Base-by-base conservation (phyloP, 2,888 invertebrate species). In the Nesidiocoris tenuis region DNA sequence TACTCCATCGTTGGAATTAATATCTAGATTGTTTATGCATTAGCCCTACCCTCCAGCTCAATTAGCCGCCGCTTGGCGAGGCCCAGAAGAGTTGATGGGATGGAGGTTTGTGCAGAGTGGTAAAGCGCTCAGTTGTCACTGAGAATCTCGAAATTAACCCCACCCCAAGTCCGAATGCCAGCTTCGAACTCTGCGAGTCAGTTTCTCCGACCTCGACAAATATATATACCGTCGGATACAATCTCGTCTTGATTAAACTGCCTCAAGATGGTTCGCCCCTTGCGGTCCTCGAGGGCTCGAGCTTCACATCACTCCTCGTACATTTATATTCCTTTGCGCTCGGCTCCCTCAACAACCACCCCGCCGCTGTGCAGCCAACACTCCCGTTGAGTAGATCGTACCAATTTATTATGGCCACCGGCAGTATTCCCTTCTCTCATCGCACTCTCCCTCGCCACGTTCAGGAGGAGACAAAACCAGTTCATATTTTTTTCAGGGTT, bases 21-120 rank as follows among this genome's bases (percentile, higher is more conserved):
- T 74, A 74, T 74, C 54, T 54, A 56, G 74, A 74, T 74, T 74
- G 74, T 64, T 74, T 74, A 74, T 74, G 74, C 64, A 74, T 74
- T 74, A 74, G 63, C 55, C 18, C 22, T 18, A 18, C 19, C 64
- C 70, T 59, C 63, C 54, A 74, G 70, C 70, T 59, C 70, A 70
- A 70, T 70, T 70, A 70, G 70, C 70, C 67, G 16, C 67, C 55
- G 16, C 39, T 39, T 39, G 39, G 39, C 39, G 39, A 39, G 39
- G 12, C 12, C 39, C 39, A 39, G 39, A 39, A 39, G n/a, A 39
- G 39, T 39, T 12, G 12, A 39, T 12, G 39, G 12, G 12, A 39
- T 39, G 39, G 3, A 39, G 39, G 39, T 12, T n/a, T 12, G 39
- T 39, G 39, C n/a, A n/a, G n/a, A 39, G 39, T 39, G 21, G 70